Conservation (phyloP, 2,888 invertebrate genomes). For the Melieria picta region DNA sequence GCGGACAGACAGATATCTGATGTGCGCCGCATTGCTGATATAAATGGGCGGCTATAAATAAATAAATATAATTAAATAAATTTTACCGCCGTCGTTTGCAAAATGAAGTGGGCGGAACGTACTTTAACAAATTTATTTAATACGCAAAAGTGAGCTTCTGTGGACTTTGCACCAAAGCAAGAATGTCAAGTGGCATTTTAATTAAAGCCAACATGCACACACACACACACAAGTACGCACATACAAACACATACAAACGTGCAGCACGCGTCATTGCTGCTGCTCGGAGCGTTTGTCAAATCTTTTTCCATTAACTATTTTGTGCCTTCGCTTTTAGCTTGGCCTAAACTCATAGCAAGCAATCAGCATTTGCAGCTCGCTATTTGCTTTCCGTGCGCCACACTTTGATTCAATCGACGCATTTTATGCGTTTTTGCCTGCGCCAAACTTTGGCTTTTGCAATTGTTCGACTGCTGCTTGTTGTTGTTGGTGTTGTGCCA, state of each 20-base stretch:
- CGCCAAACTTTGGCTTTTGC: background rate
- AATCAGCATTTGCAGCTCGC: background rate
- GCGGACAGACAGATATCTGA: no score
- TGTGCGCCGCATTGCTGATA: no score
- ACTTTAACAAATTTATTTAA: no score
- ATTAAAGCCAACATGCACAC: background rate
- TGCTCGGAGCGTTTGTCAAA: background rate
- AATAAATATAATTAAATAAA: no score
- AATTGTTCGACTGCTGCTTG: conserved; percentile 23
- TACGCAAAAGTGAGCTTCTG: no score
- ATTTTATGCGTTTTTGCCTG: background rate
- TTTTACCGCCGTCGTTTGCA: no score
- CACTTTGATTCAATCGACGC: background rate
- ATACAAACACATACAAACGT: background rate
- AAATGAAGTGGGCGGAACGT: no score
- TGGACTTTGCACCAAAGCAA: no score
- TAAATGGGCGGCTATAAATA: no score
- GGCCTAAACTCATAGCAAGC: no score
- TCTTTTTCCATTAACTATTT: conserved; percentile 5
- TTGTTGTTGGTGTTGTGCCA: conserved; percentile 40
- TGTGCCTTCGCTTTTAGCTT: no score
- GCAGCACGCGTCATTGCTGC: background rate
- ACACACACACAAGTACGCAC: background rate
- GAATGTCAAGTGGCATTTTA: no score
- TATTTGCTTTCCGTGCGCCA: background rate